Evolutionary conservation across 2,888 invertebrate species (phyloP), one percentile per base, ranked within the genome.

Genomic region (Tineola bisselliella): DNA sequence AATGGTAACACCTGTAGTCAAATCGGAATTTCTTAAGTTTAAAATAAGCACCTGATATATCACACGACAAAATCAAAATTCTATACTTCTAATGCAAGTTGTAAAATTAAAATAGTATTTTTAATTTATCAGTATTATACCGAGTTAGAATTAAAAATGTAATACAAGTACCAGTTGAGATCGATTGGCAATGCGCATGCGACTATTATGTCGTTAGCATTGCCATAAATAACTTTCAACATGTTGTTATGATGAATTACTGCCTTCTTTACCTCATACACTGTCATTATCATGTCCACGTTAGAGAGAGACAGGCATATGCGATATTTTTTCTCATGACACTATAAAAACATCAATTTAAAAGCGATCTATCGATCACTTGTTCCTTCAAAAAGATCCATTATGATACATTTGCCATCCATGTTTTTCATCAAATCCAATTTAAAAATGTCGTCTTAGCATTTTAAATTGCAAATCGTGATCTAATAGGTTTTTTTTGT

Each of bases 141-240:
- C 38, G 10, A 38, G 38, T 38, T 38, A 38, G 38, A n/a, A 48
- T n/a, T 17, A 6, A 48, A 13, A 48, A 48, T 48, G n/a, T 43
- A 43, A 13, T 25, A n/a, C 2, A 13, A 17, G 48, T 15, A 8
- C 17, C 4, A 48, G 43, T 43, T 8, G 43, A 48, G 48, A 48
- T 48, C 48, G 48, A 48, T 48, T 48, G 18, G 19, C 54, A 25
- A 54, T 19, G 54, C n/a, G 3, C 25, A 18, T 54, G 25, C 54
- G n/a, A 25, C 25, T 19, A 58, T 58, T 58, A 58, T 58, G 58
- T 58, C 58, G 58, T 58, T 58, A 58, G 17, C 58, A 33, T 33
- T 33, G 33, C 58, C 58, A 58, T 58, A 58, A 58, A 58, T 33
- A 58, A 58, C 58, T 33, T 13, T n/a, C 25, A 58, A 56, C 30